phyloP scores from a whole-genome alignment of 2,113 vertebrate species.

The Halichoerus grypus region DNA sequence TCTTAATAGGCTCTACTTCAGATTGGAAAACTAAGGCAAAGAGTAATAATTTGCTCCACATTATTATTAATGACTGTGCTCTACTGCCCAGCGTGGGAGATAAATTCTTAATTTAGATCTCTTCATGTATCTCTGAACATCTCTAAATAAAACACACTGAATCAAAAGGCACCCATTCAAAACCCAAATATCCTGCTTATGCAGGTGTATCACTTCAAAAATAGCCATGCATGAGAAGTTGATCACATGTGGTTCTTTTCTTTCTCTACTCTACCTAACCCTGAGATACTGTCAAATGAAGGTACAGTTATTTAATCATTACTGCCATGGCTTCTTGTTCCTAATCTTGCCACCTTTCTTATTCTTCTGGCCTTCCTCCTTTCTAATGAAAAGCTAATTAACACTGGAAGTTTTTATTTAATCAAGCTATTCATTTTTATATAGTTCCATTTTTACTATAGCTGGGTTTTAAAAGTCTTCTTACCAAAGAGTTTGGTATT shows the following conservation, averaged over 20 bases:
- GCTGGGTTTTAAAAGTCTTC: not conserved
- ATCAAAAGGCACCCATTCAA: not conserved
- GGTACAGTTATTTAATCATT: not conserved
- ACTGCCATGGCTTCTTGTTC: not conserved
- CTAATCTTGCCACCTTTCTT: not conserved
- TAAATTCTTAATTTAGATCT: constrained; percentile 9
- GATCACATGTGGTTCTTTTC: not conserved
- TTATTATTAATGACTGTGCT: not conserved
- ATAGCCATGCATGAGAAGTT: not conserved
- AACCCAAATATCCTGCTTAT: not conserved
- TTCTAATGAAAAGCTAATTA: constrained; percentile 43
- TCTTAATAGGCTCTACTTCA: constrained; percentile 4
- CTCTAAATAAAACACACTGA: constrained; percentile 39
- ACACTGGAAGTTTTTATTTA: not conserved
- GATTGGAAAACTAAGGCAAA: constrained; percentile 10
- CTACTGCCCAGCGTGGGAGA: not conserved
- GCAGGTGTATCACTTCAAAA: not conserved
- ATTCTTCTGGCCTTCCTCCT: not conserved
- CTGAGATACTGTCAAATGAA: not conserved
- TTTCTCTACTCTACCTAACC: not conserved
- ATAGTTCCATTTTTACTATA: not conserved
- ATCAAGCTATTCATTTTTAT: not conserved
- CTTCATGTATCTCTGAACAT: not conserved
- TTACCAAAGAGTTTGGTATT: not conserved
- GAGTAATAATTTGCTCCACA: not conserved